Evolutionary conservation across 2,797 vertebrate species (phyloP).

Genomic region (Hemitrygon akajei): DNA sequence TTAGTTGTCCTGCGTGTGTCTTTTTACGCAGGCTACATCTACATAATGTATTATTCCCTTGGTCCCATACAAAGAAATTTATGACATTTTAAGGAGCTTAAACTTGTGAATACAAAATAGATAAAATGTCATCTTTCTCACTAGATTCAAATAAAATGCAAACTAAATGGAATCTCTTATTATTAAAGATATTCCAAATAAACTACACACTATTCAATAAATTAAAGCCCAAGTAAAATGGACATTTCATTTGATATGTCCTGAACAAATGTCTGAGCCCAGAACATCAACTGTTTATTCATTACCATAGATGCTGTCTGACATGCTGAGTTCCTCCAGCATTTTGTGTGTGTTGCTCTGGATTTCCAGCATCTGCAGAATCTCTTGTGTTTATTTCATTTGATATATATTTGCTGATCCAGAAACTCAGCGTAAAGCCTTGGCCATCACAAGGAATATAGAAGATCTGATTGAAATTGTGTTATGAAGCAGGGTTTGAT

Average conservation of each 20-base stretch:
- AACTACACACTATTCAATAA: not conserved
- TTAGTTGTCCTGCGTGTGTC: no score
- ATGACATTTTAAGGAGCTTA: not conserved
- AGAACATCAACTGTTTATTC: no score
- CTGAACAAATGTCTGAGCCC: no score
- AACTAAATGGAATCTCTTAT: not conserved
- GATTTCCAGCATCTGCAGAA: no score
- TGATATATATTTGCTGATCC: not conserved
- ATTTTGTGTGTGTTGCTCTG: no score
- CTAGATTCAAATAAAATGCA: not conserved
- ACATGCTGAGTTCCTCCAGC: no score
- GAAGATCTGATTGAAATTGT: not conserved
- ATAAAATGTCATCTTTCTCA: not conserved
- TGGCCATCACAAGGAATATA: not conserved
- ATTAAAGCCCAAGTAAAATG: not conserved
- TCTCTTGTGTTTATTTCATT: no score
- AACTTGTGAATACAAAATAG: not conserved
- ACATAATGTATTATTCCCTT: not conserved
- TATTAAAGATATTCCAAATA: not conserved
- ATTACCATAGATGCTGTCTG: no score
- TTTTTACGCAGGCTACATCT: not conserved
- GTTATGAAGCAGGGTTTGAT: not conserved
- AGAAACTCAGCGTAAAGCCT: not conserved
- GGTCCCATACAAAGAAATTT: not conserved
- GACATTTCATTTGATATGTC: not conserved